Evolutionary conservation across 2,113 vertebrate species (phyloP).

Genomic region (rat (Rattus norvegicus)): DNA sequence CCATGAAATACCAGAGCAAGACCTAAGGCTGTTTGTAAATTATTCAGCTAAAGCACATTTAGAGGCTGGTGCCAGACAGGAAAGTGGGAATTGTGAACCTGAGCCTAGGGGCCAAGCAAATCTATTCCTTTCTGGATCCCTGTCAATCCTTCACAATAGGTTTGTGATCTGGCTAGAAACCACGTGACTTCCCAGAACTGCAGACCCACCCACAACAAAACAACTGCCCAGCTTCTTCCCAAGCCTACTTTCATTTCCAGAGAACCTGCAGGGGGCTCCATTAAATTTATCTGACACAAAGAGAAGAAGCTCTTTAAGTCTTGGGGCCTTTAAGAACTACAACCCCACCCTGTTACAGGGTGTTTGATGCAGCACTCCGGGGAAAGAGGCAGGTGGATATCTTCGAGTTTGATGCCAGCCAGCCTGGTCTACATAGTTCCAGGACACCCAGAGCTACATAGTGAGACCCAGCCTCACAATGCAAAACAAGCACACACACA

Average conservation of each 20-base stretch:
- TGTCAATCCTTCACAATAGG: background rate
- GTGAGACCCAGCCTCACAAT: background rate
- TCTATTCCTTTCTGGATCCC: slow-evolving; percentile 18
- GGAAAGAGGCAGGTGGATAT: background rate
- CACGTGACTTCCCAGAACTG: slow-evolving; percentile 53
- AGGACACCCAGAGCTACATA: background rate
- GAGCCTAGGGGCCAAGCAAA: background rate
- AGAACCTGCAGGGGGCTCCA: background rate
- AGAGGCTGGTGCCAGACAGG: background rate
- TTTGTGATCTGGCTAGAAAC: background rate
- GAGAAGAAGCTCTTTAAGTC: background rate
- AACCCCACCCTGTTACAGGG: background rate
- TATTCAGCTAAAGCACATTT: background rate
- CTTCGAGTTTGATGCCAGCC: background rate
- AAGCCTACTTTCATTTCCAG: slow-evolving; percentile 54
- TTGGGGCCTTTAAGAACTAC: background rate
- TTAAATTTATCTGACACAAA: background rate
- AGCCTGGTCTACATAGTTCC: background rate
- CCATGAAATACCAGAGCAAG: background rate
- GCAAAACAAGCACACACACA: background rate
- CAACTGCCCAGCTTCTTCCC: background rate
- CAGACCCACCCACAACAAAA: background rate
- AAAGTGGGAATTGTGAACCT: background rate
- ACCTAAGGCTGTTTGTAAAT: background rate
- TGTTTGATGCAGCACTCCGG: background rate